These are phyloP conservation scores for Myotis lucifugus DNA, from an alignment of 2,113 vertebrate species.

Conservation along the genomic window DNA sequence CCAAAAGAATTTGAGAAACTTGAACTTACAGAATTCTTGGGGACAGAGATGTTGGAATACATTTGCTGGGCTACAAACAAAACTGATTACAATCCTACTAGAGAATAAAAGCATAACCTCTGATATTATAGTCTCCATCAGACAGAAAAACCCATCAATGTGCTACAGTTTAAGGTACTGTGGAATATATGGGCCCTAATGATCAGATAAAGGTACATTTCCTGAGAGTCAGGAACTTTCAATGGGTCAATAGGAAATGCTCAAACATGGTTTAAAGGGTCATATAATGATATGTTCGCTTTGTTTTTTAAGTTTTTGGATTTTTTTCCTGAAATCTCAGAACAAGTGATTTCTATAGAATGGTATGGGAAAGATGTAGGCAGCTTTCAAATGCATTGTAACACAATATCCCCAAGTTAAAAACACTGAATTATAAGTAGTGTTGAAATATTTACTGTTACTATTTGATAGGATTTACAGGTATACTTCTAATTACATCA, in stretches of 20 bases:
- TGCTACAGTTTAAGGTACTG: not conserved
- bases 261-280: not conserved
- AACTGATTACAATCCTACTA: not conserved
- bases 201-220: not conserved
- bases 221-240: not conserved
- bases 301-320: not conserved
- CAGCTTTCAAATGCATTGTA: not conserved
- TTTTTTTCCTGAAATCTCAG: not conserved
- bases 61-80: not conserved
- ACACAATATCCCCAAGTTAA: not conserved
- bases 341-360: not conserved
- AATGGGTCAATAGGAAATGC: not conserved
- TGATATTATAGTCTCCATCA: not conserved
- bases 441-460: not conserved
- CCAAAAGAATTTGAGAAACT: not conserved
- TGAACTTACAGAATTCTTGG: not conserved
- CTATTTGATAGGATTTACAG: slow-evolving; percentile 8
- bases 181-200: not conserved
- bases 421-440: not conserved
- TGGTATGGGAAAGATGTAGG: not conserved
- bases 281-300: not conserved
- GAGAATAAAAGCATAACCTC: not conserved
- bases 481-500: not conserved
- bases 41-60: not conserved
- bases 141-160: not conserved